Evolutionary conservation across 1,140 invertebrate genomes (phyloP).

Genomic region (Bombus terrestris): DNA sequence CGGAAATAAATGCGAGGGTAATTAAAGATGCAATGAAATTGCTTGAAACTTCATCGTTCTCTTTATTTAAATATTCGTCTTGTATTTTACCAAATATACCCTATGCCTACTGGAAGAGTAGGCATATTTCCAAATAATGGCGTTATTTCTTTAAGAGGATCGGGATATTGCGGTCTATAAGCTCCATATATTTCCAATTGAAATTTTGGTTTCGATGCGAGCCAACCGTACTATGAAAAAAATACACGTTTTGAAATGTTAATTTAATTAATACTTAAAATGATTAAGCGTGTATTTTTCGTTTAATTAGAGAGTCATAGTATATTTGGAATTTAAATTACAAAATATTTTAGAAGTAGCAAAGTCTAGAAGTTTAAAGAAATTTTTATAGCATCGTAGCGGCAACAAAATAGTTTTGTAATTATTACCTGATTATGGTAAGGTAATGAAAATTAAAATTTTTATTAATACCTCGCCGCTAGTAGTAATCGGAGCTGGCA

Average conservation of each 20-base stretch:
- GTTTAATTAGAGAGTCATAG: no score
- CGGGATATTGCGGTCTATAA: slow-evolving; percentile 56
- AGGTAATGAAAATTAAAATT: background rate
- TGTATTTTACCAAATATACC: slow-evolving; percentile 43
- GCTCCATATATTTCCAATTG: slow-evolving; percentile 68
- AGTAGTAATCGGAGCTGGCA: slow-evolving; percentile 65
- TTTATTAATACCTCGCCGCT: slow-evolving; percentile 53
- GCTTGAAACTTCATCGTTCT: background rate
- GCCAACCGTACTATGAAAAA: slow-evolving; percentile 72
- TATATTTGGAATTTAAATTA: no score
- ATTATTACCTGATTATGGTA: background rate
- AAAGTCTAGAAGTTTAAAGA: no score
- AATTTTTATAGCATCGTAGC: background rate
- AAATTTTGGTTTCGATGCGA: slow-evolving; percentile 70
- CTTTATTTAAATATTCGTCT: background rate
- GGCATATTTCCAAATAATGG: slow-evolving; percentile 63
- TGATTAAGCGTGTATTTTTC: no score
- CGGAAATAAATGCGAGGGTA: slow-evolving; percentile 83
- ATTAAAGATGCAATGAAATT: background rate
- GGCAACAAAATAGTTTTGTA: background rate
- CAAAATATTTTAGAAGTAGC: no score
- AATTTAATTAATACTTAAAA: no score
- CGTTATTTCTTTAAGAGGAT: slow-evolving; percentile 62
- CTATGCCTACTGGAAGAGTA: slow-evolving; percentile 59
- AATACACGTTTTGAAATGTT: background rate